phyloP scores from a whole-genome alignment of 2,797 vertebrate genomes.

The Sciurus carolinensis region DNA sequence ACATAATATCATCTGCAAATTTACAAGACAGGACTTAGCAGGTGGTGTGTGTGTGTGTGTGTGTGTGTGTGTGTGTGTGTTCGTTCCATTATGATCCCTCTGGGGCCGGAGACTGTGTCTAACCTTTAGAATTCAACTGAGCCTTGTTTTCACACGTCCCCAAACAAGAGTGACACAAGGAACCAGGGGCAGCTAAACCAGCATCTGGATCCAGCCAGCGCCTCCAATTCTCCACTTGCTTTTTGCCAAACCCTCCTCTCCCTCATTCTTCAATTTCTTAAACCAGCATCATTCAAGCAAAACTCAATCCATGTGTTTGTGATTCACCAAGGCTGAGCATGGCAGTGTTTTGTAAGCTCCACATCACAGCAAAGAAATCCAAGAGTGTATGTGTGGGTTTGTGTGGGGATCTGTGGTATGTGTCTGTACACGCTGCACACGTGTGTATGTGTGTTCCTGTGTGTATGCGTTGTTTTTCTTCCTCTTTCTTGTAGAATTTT shows the following conservation, averaged over 20 bases:
- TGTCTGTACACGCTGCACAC: not conserved
- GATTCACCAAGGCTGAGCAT: constrained; percentile 66
- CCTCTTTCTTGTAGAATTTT: constrained; percentile 71
- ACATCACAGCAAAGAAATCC: constrained; percentile 5
- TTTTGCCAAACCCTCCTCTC: constrained; percentile 58
- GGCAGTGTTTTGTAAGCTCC: constrained; percentile 55
- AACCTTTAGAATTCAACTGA: not conserved
- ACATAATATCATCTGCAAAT: not conserved
- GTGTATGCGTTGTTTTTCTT: constrained; percentile 3
- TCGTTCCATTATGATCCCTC: not conserved
- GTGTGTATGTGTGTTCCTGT: not conserved
- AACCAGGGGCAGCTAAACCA: constrained; percentile 32
- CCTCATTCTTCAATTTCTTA: constrained; percentile 55
- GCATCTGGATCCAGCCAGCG: constrained; percentile 66
- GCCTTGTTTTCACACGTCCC: constrained; percentile 63
- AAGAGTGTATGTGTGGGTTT: not conserved
- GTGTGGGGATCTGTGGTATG: not conserved
- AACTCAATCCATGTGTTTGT: constrained; percentile 82
- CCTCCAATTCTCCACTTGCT: constrained; percentile 58
- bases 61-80: too few species aligned
- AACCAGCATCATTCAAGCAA: constrained; percentile 69
- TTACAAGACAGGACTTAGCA: not conserved
- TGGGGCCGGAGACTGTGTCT: not conserved
- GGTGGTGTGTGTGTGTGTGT: not conserved
- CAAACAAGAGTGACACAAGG: not conserved